A percentile compares a stretch with the other conserved stretches of the same genome.
Conservation (phyloP, 1,140 invertebrate genomes). For the Frieseomelitta varia region DNA sequence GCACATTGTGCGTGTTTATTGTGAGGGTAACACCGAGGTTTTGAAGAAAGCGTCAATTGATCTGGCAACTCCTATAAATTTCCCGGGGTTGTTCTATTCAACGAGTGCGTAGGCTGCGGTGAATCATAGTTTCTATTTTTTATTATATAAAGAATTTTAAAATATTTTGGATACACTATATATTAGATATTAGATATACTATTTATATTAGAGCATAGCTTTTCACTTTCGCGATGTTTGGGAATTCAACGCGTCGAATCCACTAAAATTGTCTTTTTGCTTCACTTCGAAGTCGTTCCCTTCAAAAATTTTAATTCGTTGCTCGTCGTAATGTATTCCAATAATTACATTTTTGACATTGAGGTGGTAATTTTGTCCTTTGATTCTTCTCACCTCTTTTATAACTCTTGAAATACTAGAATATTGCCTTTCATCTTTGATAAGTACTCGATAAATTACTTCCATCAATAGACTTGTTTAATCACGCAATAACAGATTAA, state of each 20-base stretch:
- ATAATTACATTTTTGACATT: no score
- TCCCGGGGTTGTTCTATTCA: not conserved
- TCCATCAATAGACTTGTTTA: not conserved
- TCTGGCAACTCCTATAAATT: not conserved
- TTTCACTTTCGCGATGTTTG: no score
- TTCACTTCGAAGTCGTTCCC: not conserved
- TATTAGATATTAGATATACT: no score
- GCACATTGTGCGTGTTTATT: not conserved
- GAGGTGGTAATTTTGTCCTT: no score
- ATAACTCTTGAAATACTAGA: not conserved
- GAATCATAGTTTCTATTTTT: not conserved
- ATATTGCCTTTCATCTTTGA: not conserved
- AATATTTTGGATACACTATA: no score
- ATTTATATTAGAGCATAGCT: not conserved
- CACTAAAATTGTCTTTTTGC: not conserved
- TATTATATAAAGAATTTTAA: no score
- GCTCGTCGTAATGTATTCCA: no score
- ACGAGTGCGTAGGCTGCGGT: accelerated
- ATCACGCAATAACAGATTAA: not conserved
- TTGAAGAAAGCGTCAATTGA: not conserved
- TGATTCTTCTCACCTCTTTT: no score
- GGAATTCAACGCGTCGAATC: no score
- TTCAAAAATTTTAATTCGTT: no score
- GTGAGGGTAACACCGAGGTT: not conserved
- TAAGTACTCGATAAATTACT: not conserved